Evolutionary conservation across 1,140 invertebrate genomes (phyloP).

Genomic region (Drosophila guanche): DNA sequence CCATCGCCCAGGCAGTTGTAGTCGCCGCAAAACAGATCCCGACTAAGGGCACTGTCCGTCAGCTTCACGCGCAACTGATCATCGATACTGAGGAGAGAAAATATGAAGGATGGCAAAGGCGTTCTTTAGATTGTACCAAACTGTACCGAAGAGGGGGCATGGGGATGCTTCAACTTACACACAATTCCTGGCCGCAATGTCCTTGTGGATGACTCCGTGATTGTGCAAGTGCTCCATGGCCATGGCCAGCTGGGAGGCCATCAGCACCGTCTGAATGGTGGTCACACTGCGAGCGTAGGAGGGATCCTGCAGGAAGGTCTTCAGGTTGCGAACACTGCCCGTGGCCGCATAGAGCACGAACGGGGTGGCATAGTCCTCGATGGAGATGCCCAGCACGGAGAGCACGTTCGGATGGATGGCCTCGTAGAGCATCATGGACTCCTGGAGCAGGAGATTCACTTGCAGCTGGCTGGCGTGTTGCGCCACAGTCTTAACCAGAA

Average conservation of each 20-base stretch:
- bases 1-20: slow-evolving; percentile 98
- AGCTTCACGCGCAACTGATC: slow-evolving; percentile 95
- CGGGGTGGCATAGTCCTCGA: slow-evolving; percentile 93
- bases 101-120: not conserved
- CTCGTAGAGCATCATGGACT: slow-evolving; percentile 94
- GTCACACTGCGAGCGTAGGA: slow-evolving; percentile 89
- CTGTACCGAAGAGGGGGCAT: too few species aligned
- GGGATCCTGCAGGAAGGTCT: slow-evolving; percentile 88
- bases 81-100: slow-evolving; percentile 85
- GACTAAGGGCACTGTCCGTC: slow-evolving; percentile 95
- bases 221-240: slow-evolving; percentile 93
- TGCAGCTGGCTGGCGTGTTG: slow-evolving; percentile 88
- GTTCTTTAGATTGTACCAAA: too few species aligned
- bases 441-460: slow-evolving; percentile 92
- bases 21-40: slow-evolving; percentile 96
- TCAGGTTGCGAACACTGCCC: slow-evolving; percentile 93
- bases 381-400: slow-evolving; percentile 94
- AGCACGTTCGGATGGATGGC: slow-evolving; percentile 93
- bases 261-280: slow-evolving; percentile 96
- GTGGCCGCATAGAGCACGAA: slow-evolving; percentile 94
- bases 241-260: slow-evolving; percentile 94
- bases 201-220: slow-evolving; percentile 95
- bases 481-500: slow-evolving; percentile 93
- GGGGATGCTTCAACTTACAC: slow-evolving; percentile 84
- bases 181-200: slow-evolving; percentile 96